phyloP scores from a whole-genome alignment of 2,888 invertebrate species.

The Rotaria magnacalcarata region DNA sequence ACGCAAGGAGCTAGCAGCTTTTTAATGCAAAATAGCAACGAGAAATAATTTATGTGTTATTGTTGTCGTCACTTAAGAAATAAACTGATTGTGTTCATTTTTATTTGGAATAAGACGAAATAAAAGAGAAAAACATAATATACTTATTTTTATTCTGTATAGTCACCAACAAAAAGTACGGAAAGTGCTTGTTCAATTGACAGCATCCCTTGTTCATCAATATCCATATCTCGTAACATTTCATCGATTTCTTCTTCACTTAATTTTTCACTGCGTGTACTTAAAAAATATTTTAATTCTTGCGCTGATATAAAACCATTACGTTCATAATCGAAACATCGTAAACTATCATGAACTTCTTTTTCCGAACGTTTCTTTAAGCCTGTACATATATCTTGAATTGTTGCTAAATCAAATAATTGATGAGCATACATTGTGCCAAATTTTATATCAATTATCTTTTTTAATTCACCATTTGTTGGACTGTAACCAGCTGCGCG shows the following conservation, averaged over 20 bases:
- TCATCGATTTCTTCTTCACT: constrained; percentile 33
- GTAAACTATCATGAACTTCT: constrained; percentile 12
- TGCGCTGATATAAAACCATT: constrained; percentile 34
- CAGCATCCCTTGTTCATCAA: constrained; percentile 29
- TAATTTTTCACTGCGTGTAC: constrained; percentile 17
- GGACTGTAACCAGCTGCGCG: constrained; percentile 16
- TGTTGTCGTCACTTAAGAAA: too few relatives aligned
- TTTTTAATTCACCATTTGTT: constrained; percentile 15
- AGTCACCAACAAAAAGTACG: constrained; percentile 5
- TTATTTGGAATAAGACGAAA: too few relatives aligned
- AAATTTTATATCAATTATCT: constrained; percentile 23
- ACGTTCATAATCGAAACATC: constrained; percentile 32
- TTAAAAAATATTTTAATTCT: constrained; percentile 35
- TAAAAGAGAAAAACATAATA: neutral
- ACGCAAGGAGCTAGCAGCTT: constrained; percentile 38
- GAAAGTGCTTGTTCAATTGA: constrained; percentile 21
- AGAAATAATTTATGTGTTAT: too few relatives aligned
- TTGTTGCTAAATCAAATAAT: neutral
- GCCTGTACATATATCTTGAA: neutral
- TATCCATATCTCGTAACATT: constrained; percentile 30
- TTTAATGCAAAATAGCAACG: neutral
- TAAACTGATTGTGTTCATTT: too few relatives aligned
- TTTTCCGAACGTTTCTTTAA: constrained; percentile 36
- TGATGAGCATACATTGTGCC: constrained; percentile 23
- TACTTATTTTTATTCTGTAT: neutral